phyloP scores from a whole-genome alignment of 2,113 vertebrate species.

The Macroglossus sobrinus region DNA sequence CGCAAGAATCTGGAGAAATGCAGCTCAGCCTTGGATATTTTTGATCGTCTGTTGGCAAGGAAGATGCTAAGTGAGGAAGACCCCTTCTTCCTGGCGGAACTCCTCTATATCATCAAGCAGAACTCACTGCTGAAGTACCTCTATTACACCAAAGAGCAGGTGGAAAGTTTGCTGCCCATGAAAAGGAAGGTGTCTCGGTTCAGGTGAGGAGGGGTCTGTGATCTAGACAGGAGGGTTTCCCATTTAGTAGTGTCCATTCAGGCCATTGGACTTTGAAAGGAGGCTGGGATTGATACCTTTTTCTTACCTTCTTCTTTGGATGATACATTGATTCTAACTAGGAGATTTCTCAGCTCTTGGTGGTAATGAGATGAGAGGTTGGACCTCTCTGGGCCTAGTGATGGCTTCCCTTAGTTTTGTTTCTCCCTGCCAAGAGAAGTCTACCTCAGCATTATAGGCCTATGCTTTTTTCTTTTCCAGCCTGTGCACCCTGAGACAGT shows the following conservation, averaged over 20 bases:
- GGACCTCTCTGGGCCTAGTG: background rate
- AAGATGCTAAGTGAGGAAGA: conserved; percentile 67
- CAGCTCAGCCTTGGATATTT: conserved; percentile 73
- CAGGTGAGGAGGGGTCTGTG: conserved; percentile 72
- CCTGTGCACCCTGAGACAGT: accelerated
- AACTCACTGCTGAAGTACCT: conserved; percentile 69
- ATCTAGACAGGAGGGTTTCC: background rate
- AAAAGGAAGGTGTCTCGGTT: conserved; percentile 72
- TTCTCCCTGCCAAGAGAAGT: background rate
- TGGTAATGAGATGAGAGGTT: background rate
- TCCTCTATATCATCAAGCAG: conserved; percentile 76
- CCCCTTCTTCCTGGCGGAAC: conserved; percentile 79
- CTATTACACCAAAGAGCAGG: conserved; percentile 63
- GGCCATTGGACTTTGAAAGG: background rate
- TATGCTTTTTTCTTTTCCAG: background rate
- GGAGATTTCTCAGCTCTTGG: background rate
- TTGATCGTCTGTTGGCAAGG: conserved; percentile 65
- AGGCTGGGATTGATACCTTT: background rate
- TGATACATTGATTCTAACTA: background rate
- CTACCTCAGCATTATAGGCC: too few species aligned
- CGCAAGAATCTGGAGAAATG: conserved; percentile 62
- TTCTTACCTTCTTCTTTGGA: background rate
- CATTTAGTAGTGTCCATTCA: background rate
- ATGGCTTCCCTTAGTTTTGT: background rate
- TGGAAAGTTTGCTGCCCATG: conserved; percentile 49